Percentiles rank a stretch among this genome's conserved stretches.
phyloP scores from a whole-genome alignment of 2,888 invertebrate genomes.

The Zhengitettix transpicula region DNA sequence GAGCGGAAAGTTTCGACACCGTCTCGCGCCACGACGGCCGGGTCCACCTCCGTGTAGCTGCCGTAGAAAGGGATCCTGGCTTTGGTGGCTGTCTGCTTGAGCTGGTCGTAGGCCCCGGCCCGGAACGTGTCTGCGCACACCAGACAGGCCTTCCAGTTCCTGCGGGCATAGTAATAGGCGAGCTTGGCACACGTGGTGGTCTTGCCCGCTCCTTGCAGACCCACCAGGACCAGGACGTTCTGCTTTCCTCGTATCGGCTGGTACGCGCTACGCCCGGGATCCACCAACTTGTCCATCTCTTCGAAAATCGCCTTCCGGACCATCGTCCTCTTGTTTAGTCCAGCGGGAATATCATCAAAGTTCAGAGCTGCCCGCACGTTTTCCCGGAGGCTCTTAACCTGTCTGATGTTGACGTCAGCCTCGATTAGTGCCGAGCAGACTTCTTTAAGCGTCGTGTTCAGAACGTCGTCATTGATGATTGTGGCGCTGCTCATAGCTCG shows the following conservation, averaged over 20 bases:
- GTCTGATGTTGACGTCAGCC: constrained; percentile 89
- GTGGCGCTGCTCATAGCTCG: constrained; percentile 95
- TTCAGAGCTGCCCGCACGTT: constrained; percentile 96
- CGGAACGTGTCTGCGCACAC: constrained; percentile 99
- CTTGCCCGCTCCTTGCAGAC: constrained; percentile 97
- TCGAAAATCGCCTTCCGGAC: constrained; percentile 98
- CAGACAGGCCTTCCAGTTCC: constrained; percentile 97
- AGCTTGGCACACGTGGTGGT: constrained; percentile 99
- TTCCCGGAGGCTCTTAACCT: constrained; percentile 89
- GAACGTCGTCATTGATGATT: constrained; percentile 95
- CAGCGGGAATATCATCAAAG: constrained; percentile 98
- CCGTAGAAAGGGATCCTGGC: constrained; percentile 99
- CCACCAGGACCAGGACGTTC: constrained; percentile 99
- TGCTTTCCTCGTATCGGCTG: constrained; percentile 87
- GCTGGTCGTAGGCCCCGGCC: constrained; percentile 98
- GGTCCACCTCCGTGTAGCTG: constrained; percentile 98
- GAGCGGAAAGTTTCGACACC: constrained; percentile 99
- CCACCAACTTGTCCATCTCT: constrained; percentile 92
- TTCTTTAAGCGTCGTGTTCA: constrained; percentile 98
- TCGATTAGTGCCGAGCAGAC: constrained; percentile 94
- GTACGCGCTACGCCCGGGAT: constrained; percentile 90
- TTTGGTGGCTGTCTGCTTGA: constrained; percentile 98
- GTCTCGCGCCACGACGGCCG: constrained; percentile 95
- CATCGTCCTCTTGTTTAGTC: constrained; percentile 94
- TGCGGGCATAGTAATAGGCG: constrained; percentile 95